Evolutionary conservation across 2,888 invertebrate genomes (phyloP).

Genomic region (Galerucella pusilla): DNA sequence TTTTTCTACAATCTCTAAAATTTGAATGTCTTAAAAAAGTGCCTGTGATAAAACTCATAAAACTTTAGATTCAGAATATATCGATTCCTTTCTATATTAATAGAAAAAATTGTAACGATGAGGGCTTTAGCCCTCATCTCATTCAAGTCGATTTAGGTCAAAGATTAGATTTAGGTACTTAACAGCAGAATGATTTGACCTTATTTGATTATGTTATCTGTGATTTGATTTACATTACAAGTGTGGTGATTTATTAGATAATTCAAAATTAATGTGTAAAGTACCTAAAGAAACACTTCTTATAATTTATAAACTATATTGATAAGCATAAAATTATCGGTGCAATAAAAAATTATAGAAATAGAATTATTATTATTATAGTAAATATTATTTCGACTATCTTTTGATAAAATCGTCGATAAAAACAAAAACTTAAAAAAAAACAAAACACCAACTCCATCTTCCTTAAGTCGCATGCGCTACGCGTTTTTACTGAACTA

Average conservation of each 20-base stretch:
- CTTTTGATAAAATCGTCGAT: no score
- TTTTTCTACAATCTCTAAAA: no score
- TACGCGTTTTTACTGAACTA: not conserved
- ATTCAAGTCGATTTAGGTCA: not conserved
- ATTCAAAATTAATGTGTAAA: not conserved
- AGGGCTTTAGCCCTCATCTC: not conserved
- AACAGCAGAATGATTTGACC: not conserved
- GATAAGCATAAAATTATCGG: no score
- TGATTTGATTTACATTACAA: no score
- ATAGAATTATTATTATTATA: no score
- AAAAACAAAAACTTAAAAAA: not conserved
- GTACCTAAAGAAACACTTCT: not conserved
- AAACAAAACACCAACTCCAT: not conserved
- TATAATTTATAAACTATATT: not conserved
- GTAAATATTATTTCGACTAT: no score
- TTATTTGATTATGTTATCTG: not conserved
- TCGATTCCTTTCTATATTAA: not conserved
- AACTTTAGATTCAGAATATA: not conserved
- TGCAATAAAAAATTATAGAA: no score
- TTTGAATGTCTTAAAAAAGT: not conserved
- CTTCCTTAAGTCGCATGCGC: not conserved
- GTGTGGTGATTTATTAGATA: not conserved
- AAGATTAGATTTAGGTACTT: not conserved
- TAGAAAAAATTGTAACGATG: not conserved
- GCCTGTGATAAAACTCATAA: no score